Evolutionary conservation across 2,113 vertebrate species (phyloP).

Genomic region (Odontesthes bonariensis): DNA sequence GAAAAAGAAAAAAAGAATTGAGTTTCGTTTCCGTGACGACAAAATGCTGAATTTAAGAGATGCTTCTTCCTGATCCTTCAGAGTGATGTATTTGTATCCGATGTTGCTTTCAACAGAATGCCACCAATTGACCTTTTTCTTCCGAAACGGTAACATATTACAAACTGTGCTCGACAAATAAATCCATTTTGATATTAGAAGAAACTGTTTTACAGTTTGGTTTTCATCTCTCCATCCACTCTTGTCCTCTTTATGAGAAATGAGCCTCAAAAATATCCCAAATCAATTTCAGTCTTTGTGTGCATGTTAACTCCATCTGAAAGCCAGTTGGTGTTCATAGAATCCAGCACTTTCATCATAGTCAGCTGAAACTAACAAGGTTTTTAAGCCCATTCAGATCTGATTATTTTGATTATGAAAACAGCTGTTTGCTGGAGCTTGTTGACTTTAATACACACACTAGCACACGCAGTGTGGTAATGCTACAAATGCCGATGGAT

Average conservation of each 20-base stretch:
- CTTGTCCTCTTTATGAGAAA: too few species aligned
- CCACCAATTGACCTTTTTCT: too few species aligned
- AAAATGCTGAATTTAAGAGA: too few species aligned
- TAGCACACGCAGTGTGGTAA: constrained; percentile 14
- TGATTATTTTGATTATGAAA: constrained; percentile 78
- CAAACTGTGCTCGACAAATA: too few species aligned
- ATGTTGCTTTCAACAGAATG: too few species aligned
- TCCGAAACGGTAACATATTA: too few species aligned
- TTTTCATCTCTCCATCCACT: too few species aligned
- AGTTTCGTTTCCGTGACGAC: neutral
- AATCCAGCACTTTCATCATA: constrained; percentile 49
- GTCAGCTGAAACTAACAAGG: constrained; percentile 54
- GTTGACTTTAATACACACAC: constrained; percentile 28
- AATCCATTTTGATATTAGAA: too few species aligned
- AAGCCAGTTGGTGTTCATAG: constrained; percentile 44
- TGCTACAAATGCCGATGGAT: constrained; percentile 44
- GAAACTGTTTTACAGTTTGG: too few species aligned
- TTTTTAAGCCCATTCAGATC: constrained; percentile 66
- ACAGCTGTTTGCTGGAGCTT: constrained; percentile 73
- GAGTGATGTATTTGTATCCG: too few species aligned
- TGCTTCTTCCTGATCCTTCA: too few species aligned
- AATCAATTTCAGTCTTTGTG: constrained; percentile 10
- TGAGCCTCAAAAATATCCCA: neutral
- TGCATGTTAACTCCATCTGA: constrained; percentile 39
- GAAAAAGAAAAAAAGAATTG: neutral